Base-by-base conservation (phyloP, 2,113 vertebrate genomes). In the Nycticryphes semicollaris region DNA sequence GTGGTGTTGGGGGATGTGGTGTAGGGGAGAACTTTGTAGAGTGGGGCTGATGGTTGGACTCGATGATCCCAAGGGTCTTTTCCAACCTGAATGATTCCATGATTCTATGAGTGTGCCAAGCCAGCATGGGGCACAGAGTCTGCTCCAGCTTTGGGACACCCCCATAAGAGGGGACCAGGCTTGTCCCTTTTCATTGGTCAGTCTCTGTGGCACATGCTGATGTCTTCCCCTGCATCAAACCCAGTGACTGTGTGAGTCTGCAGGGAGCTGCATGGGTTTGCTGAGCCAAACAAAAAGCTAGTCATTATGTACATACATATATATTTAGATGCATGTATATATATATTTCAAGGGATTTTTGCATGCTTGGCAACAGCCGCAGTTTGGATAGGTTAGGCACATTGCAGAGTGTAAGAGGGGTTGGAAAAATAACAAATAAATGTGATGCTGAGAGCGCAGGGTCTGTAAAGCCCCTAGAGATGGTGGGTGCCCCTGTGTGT, bases 231-330 rank as follows among this genome's bases (percentile, higher is more conserved):
- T 27, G 50, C 0, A 2, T 21, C 47, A 37, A 5, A 27, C 9
- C 51, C 9, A 9, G 57, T 3, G n/a, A 10, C 7, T 0, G 22
- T 5, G 75, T 5, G 54, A 35, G 9, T 28, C 68, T 19, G 4
- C 31, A 4, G 66, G 60, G 54, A 81, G 41, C 69, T 75, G 11
- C n/a, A 4, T 10, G 1, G 6, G 33, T 31, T 62, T 43, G 78
- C 73, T 19, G 78, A 73, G 78, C 53, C 68, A 31, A 9, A 70
- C 39, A 11, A 25, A n/a, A 33, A 15, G 1, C 31, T 3, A 45
- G 30, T 25, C 37, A 2, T 12, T 18, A 5, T 3, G 53, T 11
- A 12, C 27, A 8, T 2, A 7, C 2, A 0, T 50, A 21, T 3
- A 21, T 22, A 10, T 22, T 10, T 5, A 20, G 54, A 24, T 2